These are phyloP conservation scores for Leptopilina drosophilae DNA, from an alignment of 2,888 invertebrate species.

Conservation along the genomic window DNA sequence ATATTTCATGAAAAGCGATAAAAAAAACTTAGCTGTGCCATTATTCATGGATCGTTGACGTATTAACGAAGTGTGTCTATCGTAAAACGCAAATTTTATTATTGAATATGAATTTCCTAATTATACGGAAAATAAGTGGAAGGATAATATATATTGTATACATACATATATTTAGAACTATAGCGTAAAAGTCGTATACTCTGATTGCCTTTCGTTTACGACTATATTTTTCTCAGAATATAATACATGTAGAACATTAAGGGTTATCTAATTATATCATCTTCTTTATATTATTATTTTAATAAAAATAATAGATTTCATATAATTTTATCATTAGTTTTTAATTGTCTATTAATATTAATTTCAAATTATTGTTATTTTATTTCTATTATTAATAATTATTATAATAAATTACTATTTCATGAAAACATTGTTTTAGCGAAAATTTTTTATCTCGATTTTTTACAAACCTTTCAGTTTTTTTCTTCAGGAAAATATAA, in stretches of 20 bases:
- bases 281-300: neutral
- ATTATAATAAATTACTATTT: too few species aligned
- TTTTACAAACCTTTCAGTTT: too few species aligned
- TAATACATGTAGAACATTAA: neutral
- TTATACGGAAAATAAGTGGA: constrained; percentile 11
- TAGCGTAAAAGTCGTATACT: neutral
- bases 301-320: neutral
- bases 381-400: too few species aligned
- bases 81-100: constrained; percentile 16
- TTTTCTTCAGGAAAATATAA: too few species aligned
- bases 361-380: too few species aligned
- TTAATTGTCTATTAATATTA: too few species aligned
- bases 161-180: too few species aligned
- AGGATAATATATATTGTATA: neutral
- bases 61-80: constrained; percentile 6
- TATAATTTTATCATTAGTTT: neutral
- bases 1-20: constrained; percentile 16
- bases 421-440: too few species aligned
- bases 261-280: neutral
- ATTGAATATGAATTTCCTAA: constrained; percentile 26
- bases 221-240: neutral
- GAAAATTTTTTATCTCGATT: too few species aligned
- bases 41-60: constrained; percentile 6
- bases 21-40: constrained; percentile 28
- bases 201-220: constrained; percentile 2